Evolutionary conservation across 2,113 vertebrate species (phyloP).

Genomic region (Prinia subflava): DNA sequence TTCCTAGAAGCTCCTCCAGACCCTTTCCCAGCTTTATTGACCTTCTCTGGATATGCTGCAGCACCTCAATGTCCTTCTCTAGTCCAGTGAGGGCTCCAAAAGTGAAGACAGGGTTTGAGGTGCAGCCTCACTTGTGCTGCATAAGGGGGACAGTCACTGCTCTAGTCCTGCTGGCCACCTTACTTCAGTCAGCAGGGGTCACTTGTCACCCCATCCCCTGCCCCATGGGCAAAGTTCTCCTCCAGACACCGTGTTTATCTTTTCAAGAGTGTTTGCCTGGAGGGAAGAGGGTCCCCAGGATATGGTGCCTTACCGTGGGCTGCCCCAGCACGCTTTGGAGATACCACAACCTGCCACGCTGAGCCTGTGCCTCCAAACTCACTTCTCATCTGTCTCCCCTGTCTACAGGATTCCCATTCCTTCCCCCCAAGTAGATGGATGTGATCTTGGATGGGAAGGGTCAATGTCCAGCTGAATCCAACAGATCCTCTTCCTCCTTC

Average conservation of each 20-base stretch:
- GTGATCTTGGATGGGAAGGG: background rate
- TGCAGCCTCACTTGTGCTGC: background rate
- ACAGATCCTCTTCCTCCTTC: background rate
- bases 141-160: too few relatives aligned
- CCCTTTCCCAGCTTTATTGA: background rate
- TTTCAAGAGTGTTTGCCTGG: background rate
- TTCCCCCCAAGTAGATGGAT: background rate
- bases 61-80: background rate
- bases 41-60: background rate
- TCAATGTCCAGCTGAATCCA: background rate
- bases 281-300: background rate
- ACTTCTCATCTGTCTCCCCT: background rate
- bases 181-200: background rate
- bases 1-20: background rate
- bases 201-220: background rate
- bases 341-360: accelerated
- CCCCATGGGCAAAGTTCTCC: background rate
- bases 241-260: background rate
- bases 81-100: background rate
- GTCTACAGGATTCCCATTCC: accelerated
- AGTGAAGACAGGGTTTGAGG: background rate
- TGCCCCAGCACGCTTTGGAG: background rate
- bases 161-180: background rate
- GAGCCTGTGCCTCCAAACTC: background rate
- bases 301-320: background rate